Conservation (phyloP, 2,888 invertebrate genomes). For the Sarcophaga rosellei region DNA sequence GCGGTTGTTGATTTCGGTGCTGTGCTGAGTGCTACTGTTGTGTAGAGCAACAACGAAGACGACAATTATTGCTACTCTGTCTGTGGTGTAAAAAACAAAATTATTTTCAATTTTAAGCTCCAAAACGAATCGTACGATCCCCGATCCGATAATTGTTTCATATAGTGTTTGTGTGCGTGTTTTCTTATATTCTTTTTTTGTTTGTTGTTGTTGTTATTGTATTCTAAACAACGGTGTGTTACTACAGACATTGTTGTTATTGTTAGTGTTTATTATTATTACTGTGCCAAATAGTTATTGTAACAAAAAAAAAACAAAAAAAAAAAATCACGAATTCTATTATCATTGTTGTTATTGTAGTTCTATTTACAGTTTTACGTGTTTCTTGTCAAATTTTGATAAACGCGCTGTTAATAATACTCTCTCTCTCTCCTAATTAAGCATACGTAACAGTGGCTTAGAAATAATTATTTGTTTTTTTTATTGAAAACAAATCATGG, state of each 20-base stretch:
- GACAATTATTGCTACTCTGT: slow-evolving; percentile 18
- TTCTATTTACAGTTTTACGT: no score
- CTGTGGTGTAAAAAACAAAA: slow-evolving; percentile 15
- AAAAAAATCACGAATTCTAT: neutral
- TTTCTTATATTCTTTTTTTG: neutral
- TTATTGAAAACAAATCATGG: no score
- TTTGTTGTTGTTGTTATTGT: neutral
- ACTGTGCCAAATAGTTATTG: slow-evolving; percentile 29
- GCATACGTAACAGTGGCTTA: no score
- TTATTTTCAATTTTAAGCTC: slow-evolving; percentile 26
- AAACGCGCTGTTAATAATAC: no score
- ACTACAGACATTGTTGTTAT: neutral
- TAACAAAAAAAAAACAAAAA: neutral
- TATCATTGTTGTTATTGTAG: neutral
- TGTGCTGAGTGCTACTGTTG: slow-evolving; percentile 46
- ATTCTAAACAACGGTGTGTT: neutral
- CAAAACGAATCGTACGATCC: slow-evolving; percentile 63
- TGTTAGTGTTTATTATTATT: slow-evolving; percentile 14
- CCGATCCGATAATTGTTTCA: slow-evolving; percentile 50
- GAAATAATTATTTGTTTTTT: neutral
- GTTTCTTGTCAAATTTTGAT: no score
- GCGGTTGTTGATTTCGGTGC: slow-evolving; percentile 76
- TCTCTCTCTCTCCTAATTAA: no score
- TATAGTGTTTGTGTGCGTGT: slow-evolving; percentile 34
- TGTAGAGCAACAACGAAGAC: slow-evolving; percentile 4